Percentiles rank a stretch among this genome's conserved stretches.
phyloP scores from a whole-genome alignment of 2,888 invertebrate genomes.

The Ariolimax columbianus region DNA sequence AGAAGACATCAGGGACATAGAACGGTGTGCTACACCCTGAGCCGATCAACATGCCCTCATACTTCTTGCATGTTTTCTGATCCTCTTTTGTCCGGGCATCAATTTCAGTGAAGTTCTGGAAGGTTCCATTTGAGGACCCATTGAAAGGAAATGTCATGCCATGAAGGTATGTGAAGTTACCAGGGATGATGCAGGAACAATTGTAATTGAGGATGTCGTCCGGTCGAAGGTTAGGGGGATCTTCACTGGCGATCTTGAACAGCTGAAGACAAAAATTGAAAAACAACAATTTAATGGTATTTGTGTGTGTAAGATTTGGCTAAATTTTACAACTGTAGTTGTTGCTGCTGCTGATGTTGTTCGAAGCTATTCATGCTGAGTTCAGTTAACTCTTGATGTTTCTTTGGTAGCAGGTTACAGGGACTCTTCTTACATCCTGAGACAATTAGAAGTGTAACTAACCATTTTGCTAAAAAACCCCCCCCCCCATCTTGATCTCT shows the following conservation, averaged over 20 bases:
- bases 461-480: too few species aligned
- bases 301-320: too few species aligned
- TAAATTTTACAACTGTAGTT: too few species aligned
- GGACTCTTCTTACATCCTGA: too few species aligned
- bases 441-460: too few species aligned
- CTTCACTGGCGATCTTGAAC: slow-evolving; percentile 44
- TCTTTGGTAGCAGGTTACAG: too few species aligned
- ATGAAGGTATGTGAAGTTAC: slow-evolving; percentile 30
- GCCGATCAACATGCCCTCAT: slow-evolving; percentile 80
- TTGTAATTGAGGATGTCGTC: slow-evolving; percentile 56
- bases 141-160: not conserved
- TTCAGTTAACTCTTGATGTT: too few species aligned
- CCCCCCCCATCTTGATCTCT: too few species aligned
- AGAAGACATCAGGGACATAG: slow-evolving; percentile 85
- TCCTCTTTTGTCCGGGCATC: slow-evolving; percentile 25
- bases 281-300: too few species aligned
- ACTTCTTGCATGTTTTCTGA: slow-evolving; percentile 55
- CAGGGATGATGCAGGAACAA: slow-evolving; percentile 59
- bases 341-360: too few species aligned
- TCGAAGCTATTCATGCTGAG: too few species aligned
- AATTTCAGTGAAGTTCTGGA: slow-evolving; percentile 12
- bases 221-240: slow-evolving; percentile 62
- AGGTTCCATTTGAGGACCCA: slow-evolving; percentile 11
- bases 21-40: slow-evolving; percentile 64
- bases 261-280: slow-evolving; percentile 26